phyloP scores from a whole-genome alignment of 2,113 vertebrate genomes.

The Delphinus delphis region DNA sequence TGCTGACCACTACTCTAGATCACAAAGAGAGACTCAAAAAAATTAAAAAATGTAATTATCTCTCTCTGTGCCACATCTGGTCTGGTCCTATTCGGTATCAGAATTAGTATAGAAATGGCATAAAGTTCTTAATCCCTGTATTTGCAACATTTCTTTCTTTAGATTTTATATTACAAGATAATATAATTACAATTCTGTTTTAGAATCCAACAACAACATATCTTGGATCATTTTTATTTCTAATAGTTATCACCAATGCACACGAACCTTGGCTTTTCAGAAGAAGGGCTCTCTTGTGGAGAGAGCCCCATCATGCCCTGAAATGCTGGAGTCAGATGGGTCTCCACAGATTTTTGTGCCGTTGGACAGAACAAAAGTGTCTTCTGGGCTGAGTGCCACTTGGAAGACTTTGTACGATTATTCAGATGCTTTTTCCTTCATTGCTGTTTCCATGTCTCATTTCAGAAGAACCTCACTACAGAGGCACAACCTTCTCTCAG shows the following conservation, averaged over 20 bases:
- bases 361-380: not conserved
- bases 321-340: not conserved
- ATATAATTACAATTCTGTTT: too few relatives aligned
- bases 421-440: not conserved
- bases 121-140: not conserved
- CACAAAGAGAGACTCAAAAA: not conserved
- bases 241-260: not conserved
- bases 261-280: not conserved
- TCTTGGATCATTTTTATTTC: not conserved
- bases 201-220: not conserved
- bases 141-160: not conserved
- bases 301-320: not conserved
- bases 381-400: not conserved
- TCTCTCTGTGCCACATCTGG: not conserved
- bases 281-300: not conserved
- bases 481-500: slow-evolving; percentile 6
- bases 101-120: not conserved
- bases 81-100: not conserved
- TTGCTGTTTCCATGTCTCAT: not conserved
- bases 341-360: not conserved
- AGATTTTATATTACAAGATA: not conserved
- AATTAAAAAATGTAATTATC: not conserved
- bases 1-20: not conserved
- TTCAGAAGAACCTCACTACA: slow-evolving; percentile 35
- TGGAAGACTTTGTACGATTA: not conserved